Conservation (phyloP, 2,797 vertebrate species). For the Eurystomus glaucurus region DNA sequence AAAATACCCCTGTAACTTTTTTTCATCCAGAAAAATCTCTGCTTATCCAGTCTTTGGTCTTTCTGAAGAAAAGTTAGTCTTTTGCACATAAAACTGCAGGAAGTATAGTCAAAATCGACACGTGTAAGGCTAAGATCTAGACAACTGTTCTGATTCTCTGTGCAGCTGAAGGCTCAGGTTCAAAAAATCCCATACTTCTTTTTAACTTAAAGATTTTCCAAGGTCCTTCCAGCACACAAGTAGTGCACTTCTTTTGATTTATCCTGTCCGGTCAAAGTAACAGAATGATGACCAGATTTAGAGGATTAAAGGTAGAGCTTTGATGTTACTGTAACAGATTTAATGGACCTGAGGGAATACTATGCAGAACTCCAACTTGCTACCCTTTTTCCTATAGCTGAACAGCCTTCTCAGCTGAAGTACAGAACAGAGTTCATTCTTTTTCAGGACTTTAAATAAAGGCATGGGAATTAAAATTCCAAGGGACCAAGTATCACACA, state of each 20-base stretch:
- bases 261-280: background rate
- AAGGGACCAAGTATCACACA: background rate
- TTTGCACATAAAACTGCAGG: background rate
- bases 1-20: background rate
- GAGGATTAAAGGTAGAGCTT: background rate
- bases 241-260: background rate
- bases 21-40: background rate
- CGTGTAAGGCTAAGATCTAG: background rate
- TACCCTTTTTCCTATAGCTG: background rate
- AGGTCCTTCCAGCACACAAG: background rate
- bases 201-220: background rate
- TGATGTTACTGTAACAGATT: background rate
- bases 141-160: background rate
- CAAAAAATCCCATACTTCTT: background rate
- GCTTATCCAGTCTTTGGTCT: background rate
- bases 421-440: background rate
- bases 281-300: background rate
- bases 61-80: background rate
- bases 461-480: background rate
- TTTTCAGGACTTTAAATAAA: background rate
- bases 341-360: background rate
- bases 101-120: background rate
- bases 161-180: background rate
- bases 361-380: background rate
- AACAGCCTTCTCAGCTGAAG: background rate